These are phyloP conservation scores for Plutella xylostella DNA, from an alignment of 2,888 invertebrate species.

Conservation along the genomic window DNA sequence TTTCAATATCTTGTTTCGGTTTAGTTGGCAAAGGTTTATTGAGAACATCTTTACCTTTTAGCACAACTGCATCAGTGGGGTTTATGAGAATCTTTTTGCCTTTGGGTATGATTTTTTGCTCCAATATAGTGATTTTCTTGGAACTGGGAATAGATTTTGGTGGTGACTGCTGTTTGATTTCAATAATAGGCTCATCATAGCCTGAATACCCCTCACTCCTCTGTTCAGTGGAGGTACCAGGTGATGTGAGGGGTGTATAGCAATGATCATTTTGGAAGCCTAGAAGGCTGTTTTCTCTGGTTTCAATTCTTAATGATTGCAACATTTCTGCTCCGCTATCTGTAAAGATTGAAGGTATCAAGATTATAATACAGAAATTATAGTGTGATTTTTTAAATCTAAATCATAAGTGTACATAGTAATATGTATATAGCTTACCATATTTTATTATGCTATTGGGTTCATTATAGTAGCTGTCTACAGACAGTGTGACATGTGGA, in stretches of 20 bases:
- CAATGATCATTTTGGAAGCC: conserved; percentile 85
- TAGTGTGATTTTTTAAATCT: no score
- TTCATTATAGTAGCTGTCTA: conserved; percentile 75
- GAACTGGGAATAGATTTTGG: conserved; percentile 52
- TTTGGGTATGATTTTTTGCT: conserved; percentile 62
- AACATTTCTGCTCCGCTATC: conserved; percentile 66
- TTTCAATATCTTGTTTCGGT: conserved; percentile 36
- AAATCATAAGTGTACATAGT: not conserved
- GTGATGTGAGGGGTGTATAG: conserved; percentile 79
- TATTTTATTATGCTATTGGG: conserved; percentile 64
- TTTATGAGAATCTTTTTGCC: conserved; percentile 56
- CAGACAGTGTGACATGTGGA: conserved; percentile 73
- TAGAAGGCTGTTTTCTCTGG: conserved; percentile 65
- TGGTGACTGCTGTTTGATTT: conserved; percentile 53
- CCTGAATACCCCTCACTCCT: conserved; percentile 36
- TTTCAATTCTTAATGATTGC: conserved; percentile 58
- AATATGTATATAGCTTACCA: conserved; percentile 29
- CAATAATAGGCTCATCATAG: conserved; percentile 56
- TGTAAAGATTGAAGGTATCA: conserved; percentile 17
- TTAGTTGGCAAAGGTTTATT: conserved; percentile 47
- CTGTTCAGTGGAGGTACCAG: conserved; percentile 60
- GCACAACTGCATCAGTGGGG: conserved; percentile 38
- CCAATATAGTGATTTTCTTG: conserved; percentile 62
- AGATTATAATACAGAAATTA: no score
- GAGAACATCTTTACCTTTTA: conserved; percentile 53